Evolutionary conservation across 2,888 invertebrate species (phyloP), one percentile per base, ranked within the genome.

Genomic region (Drosophila algonquin): DNA sequence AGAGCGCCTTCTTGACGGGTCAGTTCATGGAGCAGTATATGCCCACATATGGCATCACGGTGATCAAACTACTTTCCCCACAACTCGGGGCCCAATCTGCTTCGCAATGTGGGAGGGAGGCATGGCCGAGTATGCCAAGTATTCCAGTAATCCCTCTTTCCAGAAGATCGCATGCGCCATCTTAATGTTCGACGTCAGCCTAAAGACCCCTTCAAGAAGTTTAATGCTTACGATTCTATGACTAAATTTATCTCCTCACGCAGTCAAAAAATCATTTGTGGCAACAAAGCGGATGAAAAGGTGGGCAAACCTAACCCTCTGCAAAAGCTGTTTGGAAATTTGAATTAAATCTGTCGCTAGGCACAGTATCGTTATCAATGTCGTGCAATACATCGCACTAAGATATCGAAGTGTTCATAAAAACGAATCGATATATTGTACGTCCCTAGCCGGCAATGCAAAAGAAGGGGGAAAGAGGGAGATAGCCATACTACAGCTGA

Each of bases 401-500:
- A 3, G 1, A 12, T 35, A 35, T 35, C 12, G 35, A 12, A 35
- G 12, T 3, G 3, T 32, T 9, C 0, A 32, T 10, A 10, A 35
- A 12, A 12, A 40, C 35, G 14, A n/a, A n/a, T 40, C 40, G 40
- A 35, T 12, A 6, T 4, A 40, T 7, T 6, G 2, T 14, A 4
- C 5, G 12, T 35, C 12, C 12, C 35, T 35, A 60, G 62, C 61
- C 69, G 73, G 73, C 50, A 40, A n/a, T 2, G 40, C 14, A 14
- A 6, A 40, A 3, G 6, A 40, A 57, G 58, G 45, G 30, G 16
- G 61, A 48, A 14, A 32, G 48, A 51, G 64, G 30, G 27, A 10
- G 21, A 40, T 2, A 50, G 44, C 16, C 16, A 14, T 21, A n/a
- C 10, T 12, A 48, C 62, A 71, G 57, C 71, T 74, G 69, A 35